phyloP scores from a whole-genome alignment of 37 sponge, comb jelly and placozoan species.

The Haliclona indistincta region DNA sequence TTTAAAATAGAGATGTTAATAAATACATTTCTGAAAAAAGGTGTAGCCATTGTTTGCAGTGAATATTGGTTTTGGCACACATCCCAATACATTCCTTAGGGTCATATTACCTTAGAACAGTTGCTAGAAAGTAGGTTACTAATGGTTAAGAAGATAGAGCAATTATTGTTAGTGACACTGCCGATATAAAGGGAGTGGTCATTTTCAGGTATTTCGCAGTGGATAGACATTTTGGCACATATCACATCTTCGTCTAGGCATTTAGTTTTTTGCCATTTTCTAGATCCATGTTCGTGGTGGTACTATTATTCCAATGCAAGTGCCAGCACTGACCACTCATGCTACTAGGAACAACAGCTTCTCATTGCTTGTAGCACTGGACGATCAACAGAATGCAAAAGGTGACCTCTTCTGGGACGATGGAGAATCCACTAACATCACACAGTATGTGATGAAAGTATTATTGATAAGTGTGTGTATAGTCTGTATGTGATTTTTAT shows the following conservation, averaged over 20 bases:
- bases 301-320: conserved; percentile 35
- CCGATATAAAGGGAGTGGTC: no score
- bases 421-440: conserved; percentile 20
- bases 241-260: neutral
- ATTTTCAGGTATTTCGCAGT: no score
- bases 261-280: neutral
- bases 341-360: conserved; percentile 27
- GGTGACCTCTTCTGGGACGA: conserved; percentile 69
- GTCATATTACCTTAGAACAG: no score
- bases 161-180: no score
- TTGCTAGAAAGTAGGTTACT: no score
- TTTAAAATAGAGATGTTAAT: no score
- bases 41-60: no score
- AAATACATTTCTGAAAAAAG: no score
- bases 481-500: neutral
- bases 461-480: neutral
- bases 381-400: conserved; percentile 13
- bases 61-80: no score
- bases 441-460: neutral
- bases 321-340: conserved; percentile 47
- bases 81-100: no score
- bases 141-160: no score
- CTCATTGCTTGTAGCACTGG: conserved; percentile 54
- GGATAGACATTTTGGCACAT: no score
- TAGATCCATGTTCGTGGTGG: conserved; percentile 66